phyloP scores from a whole-genome alignment of 1,140 invertebrate species.

The Calephelis nemesis region DNA sequence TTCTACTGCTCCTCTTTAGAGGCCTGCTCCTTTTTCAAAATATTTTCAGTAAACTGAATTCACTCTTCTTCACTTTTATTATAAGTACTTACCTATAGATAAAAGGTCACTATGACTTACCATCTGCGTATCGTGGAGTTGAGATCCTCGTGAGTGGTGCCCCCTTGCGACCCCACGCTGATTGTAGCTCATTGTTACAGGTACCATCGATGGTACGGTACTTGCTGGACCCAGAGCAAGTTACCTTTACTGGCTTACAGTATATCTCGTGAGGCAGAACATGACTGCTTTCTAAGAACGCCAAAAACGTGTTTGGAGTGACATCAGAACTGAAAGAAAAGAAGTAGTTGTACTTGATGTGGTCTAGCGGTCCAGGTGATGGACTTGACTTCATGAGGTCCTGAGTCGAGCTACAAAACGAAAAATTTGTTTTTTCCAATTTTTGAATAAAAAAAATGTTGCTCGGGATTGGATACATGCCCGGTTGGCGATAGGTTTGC shows the following conservation, averaged over 20 bases:
- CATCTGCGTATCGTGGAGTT: conserved; percentile 89
- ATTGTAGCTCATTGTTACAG: conserved; percentile 89
- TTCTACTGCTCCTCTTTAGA: too few relatives aligned
- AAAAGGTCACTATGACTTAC: conserved; percentile 63
- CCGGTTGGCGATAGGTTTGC: too few relatives aligned
- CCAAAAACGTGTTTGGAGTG: conserved; percentile 65
- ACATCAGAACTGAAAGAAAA: conserved; percentile 40
- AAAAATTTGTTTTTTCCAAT: too few relatives aligned
- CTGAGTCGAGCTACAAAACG: too few relatives aligned
- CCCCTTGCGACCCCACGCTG: conserved; percentile 85
- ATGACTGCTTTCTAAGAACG: conserved; percentile 61
- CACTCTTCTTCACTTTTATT: too few relatives aligned
- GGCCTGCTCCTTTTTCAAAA: too few relatives aligned
- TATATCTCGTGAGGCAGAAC: conserved; percentile 48
- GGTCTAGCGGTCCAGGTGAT: too few relatives aligned
- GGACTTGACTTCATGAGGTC: too few relatives aligned
- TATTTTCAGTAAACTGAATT: too few relatives aligned
- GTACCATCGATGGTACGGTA: conserved; percentile 90
- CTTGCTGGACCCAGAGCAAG: conserved; percentile 48
- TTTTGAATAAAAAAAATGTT: too few relatives aligned
- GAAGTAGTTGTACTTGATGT: not conserved
- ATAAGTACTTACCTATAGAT: too few relatives aligned
- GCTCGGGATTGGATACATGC: too few relatives aligned
- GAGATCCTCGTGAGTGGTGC: conserved; percentile 87
- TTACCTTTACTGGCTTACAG: conserved; percentile 48